Evolutionary conservation across 2,113 vertebrate species (phyloP).

Genomic region (Sisor rabdophorus): DNA sequence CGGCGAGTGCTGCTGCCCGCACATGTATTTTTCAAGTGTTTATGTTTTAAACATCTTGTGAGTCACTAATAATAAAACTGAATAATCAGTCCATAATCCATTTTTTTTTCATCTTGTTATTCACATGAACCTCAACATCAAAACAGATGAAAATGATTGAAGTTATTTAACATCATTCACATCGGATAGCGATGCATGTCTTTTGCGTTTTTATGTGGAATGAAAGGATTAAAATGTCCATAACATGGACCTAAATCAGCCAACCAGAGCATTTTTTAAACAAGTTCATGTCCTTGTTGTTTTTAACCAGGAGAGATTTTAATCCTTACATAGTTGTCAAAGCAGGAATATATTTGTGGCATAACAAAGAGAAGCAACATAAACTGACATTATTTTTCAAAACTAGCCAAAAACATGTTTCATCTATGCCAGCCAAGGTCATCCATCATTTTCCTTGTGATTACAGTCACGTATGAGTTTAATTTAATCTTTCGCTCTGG

Average conservation of each 20-base stretch:
- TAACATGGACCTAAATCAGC: background rate
- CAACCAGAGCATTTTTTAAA: background rate
- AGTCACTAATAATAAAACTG: background rate
- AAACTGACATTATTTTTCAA: constrained; percentile 24
- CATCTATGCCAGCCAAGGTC: constrained; percentile 38
- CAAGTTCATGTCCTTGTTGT: background rate
- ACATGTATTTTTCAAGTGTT: constrained; percentile 3
- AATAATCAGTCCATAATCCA: background rate
- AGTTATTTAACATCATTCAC: background rate
- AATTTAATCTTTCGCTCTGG: constrained; percentile 43
- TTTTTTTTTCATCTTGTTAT: constrained; percentile 12
- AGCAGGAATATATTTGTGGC: background rate
- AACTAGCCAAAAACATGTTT: constrained; percentile 33
- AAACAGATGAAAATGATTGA: background rate
- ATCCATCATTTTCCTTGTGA: constrained; percentile 49
- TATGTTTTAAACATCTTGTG: constrained; percentile 4
- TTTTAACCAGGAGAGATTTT: constrained; percentile 9
- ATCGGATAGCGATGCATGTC: background rate
- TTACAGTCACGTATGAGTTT: constrained; percentile 43
- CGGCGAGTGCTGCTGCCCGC: background rate
- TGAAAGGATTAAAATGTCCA: background rate
- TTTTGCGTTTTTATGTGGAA: background rate
- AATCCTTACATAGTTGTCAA: constrained; percentile 14
- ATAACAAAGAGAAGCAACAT: constrained; percentile 21
- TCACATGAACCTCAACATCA: constrained; percentile 1